Conservation (phyloP, 2,113 vertebrate genomes). For the Gorsachius goisagi region DNA sequence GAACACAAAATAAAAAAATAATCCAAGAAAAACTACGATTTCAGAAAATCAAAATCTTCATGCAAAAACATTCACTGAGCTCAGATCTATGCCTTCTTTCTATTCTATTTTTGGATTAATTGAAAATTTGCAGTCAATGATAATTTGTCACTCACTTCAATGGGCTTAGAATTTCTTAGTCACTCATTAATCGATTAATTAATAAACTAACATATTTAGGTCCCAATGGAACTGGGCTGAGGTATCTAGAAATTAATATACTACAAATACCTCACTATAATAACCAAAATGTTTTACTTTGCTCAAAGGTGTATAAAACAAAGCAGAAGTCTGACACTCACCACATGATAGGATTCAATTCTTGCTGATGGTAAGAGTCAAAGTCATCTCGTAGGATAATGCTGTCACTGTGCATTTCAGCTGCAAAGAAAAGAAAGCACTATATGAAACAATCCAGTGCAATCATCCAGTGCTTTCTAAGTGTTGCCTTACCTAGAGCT, state of each 20-base stretch:
- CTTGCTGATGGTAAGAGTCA: conserved; percentile 88
- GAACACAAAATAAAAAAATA: not conserved
- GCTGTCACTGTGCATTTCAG: conserved; percentile 90
- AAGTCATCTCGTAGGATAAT: conserved; percentile 95
- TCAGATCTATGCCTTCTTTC: not conserved
- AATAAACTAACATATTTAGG: not conserved
- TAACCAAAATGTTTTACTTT: not conserved
- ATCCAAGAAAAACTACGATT: not conserved
- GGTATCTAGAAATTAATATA: not conserved
- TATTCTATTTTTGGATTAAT: not conserved
- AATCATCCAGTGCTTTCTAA: not conserved
- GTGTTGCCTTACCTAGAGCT: not conserved
- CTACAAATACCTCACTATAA: not conserved
- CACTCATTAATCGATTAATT: not conserved
- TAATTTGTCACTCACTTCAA: not conserved
- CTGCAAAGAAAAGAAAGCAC: conserved; percentile 65
- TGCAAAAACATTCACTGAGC: not conserved
- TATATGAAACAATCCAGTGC: not conserved
- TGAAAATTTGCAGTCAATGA: not conserved
- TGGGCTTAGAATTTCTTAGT: not conserved
- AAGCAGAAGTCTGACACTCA: conserved; percentile 70
- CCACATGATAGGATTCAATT: conserved; percentile 90
- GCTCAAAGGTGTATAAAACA: not conserved
- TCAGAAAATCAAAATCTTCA: not conserved
- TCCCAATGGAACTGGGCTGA: not conserved